Base-by-base conservation (phyloP, 2,888 invertebrate genomes). In the Linnaemya tessellans region DNA sequence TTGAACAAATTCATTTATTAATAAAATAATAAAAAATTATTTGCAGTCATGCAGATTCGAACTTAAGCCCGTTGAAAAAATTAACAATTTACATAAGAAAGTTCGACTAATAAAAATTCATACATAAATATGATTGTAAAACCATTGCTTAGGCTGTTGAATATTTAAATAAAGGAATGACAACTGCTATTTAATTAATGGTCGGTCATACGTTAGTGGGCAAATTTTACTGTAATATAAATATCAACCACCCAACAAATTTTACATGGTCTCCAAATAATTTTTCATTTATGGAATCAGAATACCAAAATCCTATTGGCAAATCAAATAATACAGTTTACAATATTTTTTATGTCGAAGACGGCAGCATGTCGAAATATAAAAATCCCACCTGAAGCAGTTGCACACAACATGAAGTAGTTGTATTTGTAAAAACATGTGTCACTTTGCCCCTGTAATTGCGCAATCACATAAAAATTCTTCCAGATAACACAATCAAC, bases 401-500 rank as follows among this genome's bases (percentile, higher is more conserved):
- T 20, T 65, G 5, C 9, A 67, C 35, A n/a, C 51, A 30, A 25
- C 30, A 15, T 30, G 56, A 56, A 51, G 20, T 35, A 67, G 15
- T 56, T 67, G 25, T 56, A 54, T 20, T 22, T 46, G 11, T 49
- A 35, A 68, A 68, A 68, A 62, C 51, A 70, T 70, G 43, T 80
- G 73, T 67, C 46, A 56, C 18, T 10, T 5, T 62, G 25, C n/a
- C 30, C 30, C 25, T 18, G 38, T 20, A 67, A 80, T 79, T 79
- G 60, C 71, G 41, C 62, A 80, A 58, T 46, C 64, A 20, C 35
- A 51, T 49, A 46, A 49, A n/a, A 80, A 25, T 49, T 64, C 41
- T 79, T 79, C 70, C 25, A 43, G 60, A 43, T 67, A 60, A 51
- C 41, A 43, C 11, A 49, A 46, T n/a, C 58, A 60, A 60, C 58